Evolutionary conservation across 1,140 invertebrate species (phyloP).

Genomic region (Ptiloglossa arizonensis): DNA sequence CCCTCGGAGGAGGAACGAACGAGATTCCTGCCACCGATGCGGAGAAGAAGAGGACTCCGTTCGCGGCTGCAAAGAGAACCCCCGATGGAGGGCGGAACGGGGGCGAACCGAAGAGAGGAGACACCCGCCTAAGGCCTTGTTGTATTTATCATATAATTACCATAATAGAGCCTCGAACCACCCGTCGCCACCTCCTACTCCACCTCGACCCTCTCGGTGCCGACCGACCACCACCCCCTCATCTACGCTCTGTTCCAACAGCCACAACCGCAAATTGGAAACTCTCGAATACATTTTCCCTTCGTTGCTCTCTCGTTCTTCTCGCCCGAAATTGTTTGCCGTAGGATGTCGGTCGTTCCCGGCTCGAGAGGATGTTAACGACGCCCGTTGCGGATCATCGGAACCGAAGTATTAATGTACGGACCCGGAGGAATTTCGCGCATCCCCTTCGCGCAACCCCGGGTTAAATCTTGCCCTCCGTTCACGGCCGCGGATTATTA

Average conservation of each 20-base stretch:
- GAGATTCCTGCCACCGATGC: slow-evolving; percentile 77
- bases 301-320: slow-evolving; percentile 59
- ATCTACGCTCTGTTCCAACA: slow-evolving; percentile 41
- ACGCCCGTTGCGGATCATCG: slow-evolving; percentile 23
- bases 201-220: slow-evolving; percentile 24
- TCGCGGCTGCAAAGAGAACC: slow-evolving; percentile 63
- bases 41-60: slow-evolving; percentile 65
- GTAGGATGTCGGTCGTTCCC: slow-evolving; percentile 51
- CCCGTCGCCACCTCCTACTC: slow-evolving; percentile 63
- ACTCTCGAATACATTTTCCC: slow-evolving; percentile 78
- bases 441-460: too few relatives aligned
- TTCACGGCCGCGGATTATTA: too few relatives aligned
- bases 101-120: slow-evolving; percentile 62
- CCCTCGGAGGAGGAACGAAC: slow-evolving; percentile 58
- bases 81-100: slow-evolving; percentile 51
- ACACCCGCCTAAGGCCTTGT: slow-evolving; percentile 78
- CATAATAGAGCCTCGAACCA: slow-evolving; percentile 79
- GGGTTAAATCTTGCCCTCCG: too few relatives aligned
- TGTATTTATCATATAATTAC: slow-evolving; percentile 83
- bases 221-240: slow-evolving; percentile 44
- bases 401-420: not conserved
- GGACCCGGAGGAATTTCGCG: not conserved
- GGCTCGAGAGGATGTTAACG: slow-evolving; percentile 58
- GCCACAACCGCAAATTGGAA: slow-evolving; percentile 80
- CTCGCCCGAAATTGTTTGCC: slow-evolving; percentile 59